Evolutionary conservation across 2,113 vertebrate genomes (phyloP).

Genomic region (Eira barbara): DNA sequence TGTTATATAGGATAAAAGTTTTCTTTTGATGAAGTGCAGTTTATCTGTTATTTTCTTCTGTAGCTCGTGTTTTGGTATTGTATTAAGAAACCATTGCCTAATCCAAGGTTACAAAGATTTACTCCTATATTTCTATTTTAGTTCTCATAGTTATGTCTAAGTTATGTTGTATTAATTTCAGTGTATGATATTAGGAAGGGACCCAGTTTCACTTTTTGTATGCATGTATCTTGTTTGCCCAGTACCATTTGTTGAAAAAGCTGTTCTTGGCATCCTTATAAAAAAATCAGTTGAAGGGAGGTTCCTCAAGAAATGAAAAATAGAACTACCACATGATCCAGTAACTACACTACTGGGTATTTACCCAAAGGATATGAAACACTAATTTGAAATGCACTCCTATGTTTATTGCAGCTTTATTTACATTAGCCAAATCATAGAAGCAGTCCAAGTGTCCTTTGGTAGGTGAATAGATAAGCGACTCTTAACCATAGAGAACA

Average conservation of each 20-base stretch:
- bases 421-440: neutral
- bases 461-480: neutral
- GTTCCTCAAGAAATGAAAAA: neutral
- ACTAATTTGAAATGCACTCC: neutral
- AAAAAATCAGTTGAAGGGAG: neutral
- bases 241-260: neutral
- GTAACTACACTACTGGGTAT: neutral
- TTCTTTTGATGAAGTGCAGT: neutral
- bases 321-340: neutral
- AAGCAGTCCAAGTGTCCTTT: neutral
- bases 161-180: neutral
- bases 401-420: neutral
- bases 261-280: neutral
- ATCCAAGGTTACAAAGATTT: neutral
- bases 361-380: neutral
- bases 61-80: neutral
- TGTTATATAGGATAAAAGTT: neutral
- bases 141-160: neutral
- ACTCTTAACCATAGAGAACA: no score
- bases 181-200: neutral
- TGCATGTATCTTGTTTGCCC: neutral
- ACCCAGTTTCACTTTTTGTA: neutral
- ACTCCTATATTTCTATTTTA: neutral
- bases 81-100: neutral
- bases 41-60: neutral